Conservation (phyloP, 1,140 invertebrate genomes). For the Drosophila varians region DNA sequence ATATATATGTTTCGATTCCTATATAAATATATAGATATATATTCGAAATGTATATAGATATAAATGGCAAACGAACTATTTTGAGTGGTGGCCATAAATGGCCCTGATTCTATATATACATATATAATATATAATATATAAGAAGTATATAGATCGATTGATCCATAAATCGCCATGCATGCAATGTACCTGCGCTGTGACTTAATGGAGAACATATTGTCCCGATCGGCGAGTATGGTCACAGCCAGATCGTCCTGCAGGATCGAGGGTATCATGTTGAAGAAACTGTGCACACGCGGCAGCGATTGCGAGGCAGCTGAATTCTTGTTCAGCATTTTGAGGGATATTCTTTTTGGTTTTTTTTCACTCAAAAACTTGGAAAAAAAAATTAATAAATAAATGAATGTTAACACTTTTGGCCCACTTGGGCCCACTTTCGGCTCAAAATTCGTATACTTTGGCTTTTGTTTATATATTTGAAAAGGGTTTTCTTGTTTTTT, state of each 20-base stretch:
- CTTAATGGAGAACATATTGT: slow-evolving; percentile 82
- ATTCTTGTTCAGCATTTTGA: slow-evolving; percentile 76
- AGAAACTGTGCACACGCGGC: slow-evolving; percentile 81
- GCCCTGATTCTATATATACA: neutral
- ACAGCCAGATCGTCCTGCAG: slow-evolving; percentile 79
- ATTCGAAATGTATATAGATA: slow-evolving; percentile 4
- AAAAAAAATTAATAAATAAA: too few relatives aligned
- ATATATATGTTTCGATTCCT: slow-evolving; percentile 16
- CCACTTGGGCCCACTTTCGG: slow-evolving; percentile 25
- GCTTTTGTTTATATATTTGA: slow-evolving; percentile 3
- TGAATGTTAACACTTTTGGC: slow-evolving; percentile 10
- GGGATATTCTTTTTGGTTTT: neutral
- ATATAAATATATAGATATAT: slow-evolving; percentile 19
- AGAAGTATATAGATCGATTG: neutral
- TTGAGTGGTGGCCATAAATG: slow-evolving; percentile 40
- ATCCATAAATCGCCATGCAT: neutral
- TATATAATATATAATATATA: neutral
- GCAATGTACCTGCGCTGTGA: slow-evolving; percentile 81
- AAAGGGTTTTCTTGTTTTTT: neutral
- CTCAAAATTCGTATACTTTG: neutral
- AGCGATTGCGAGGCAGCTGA: slow-evolving; percentile 74
- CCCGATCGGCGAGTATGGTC: slow-evolving; percentile 71
- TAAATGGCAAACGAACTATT: slow-evolving; percentile 25
- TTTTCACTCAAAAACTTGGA: too few relatives aligned
- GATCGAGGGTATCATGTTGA: slow-evolving; percentile 81